A percentile compares a stretch with the other conserved stretches of the same genome.
These are phyloP conservation scores for Torymus auratus DNA, from an alignment of 2,888 invertebrate species.

Conservation along the genomic window DNA sequence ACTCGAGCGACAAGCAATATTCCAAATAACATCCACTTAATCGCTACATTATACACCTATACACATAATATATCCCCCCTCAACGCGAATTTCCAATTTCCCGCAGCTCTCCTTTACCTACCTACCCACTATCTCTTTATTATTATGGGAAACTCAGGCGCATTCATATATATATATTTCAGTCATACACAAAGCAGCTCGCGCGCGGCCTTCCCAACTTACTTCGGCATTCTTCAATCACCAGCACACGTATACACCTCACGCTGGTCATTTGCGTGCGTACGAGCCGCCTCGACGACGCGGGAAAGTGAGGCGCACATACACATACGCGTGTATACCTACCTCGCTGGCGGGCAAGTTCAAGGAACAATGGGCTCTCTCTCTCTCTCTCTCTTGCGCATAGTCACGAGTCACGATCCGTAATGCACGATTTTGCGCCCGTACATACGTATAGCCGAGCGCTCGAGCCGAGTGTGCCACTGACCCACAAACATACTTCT, in stretches of 20 bases:
- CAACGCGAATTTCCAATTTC: too few relatives aligned
- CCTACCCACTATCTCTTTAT: too few relatives aligned
- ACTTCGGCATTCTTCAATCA: constrained; percentile 3
- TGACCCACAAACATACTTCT: constrained; percentile 75
- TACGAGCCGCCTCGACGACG: not conserved
- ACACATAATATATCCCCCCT: too few relatives aligned
- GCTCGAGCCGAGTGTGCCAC: constrained; percentile 65
- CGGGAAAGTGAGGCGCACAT: constrained; percentile 35
- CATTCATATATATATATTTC: too few relatives aligned
- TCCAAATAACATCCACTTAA: too few relatives aligned
- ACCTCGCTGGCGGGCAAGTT: constrained; percentile 51
- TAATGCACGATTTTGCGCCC: constrained; percentile 71
- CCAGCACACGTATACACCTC: not conserved
- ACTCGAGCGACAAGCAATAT: too few relatives aligned
- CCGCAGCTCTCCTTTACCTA: too few relatives aligned
- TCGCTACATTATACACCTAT: too few relatives aligned
- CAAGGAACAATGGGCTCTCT: constrained; percentile 54
- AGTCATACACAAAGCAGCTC: too few relatives aligned
- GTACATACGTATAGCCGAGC: not conserved
- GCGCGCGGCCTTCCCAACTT: too few relatives aligned
- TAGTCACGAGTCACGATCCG: constrained; percentile 71
- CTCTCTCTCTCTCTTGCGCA: too few relatives aligned
- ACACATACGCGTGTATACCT: not conserved
- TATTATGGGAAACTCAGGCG: too few relatives aligned
- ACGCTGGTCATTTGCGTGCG: not conserved